These are phyloP conservation scores for Anguilla marmorata DNA, from an alignment of 2,797 vertebrate genomes.

Conservation along the genomic window DNA sequence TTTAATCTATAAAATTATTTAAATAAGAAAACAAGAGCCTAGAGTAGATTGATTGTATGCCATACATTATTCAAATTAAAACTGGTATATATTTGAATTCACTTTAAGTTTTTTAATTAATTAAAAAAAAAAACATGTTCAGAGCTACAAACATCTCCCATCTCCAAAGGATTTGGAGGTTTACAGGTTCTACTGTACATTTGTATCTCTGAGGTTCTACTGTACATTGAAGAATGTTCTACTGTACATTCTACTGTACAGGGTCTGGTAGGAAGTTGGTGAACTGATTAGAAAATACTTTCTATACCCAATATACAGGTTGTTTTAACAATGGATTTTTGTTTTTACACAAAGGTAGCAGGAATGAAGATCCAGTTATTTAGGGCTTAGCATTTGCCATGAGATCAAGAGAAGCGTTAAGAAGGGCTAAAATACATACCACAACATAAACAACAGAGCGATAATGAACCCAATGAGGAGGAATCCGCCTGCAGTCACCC, in stretches of 20 bases:
- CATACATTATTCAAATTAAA: no score
- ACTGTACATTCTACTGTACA: background rate
- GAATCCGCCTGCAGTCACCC: conserved; percentile 77
- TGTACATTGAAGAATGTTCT: no score
- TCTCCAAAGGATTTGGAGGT: no score
- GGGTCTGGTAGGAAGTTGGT: background rate
- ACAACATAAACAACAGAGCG: conserved; percentile 80
- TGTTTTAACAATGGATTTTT: background rate
- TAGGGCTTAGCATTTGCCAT: background rate
- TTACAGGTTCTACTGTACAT: no score
- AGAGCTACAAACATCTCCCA: no score
- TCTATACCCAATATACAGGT: background rate
- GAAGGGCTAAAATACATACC: conserved; percentile 68
- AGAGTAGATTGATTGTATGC: no score
- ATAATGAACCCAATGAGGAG: conserved; percentile 77
- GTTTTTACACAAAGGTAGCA: background rate
- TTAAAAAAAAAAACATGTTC: no score
- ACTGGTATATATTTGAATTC: no score
- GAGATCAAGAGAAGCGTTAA: background rate
- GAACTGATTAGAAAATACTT: conserved; percentile 26
- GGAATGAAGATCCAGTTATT: background rate
- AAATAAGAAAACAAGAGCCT: no score
- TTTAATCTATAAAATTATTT: no score
- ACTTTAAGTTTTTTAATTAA: no score
- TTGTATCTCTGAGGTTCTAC: no score